Conservation (phyloP, 2,797 vertebrate species). For the Myioborus melanocephalus region DNA sequence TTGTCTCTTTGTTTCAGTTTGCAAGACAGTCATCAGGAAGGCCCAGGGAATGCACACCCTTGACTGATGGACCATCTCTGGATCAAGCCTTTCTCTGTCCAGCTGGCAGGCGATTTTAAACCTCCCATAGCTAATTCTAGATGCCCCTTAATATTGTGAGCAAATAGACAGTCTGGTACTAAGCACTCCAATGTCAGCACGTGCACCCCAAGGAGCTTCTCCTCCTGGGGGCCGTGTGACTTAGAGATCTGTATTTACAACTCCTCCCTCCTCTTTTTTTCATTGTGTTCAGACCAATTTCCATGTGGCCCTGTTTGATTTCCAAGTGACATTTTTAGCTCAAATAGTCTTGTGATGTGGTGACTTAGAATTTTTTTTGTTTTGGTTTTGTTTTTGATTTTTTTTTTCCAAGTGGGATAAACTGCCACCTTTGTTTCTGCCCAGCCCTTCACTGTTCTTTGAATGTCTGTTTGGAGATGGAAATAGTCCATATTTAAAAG, state of each 20-base stretch:
- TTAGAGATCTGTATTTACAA: constrained; percentile 72
- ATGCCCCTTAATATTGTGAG: constrained; percentile 82
- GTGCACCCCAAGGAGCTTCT: constrained; percentile 47
- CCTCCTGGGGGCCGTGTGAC: constrained; percentile 63
- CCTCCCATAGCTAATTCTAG: constrained; percentile 81
- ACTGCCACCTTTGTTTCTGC: constrained; percentile 69
- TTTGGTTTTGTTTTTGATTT: not conserved
- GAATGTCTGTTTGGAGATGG: constrained; percentile 62
- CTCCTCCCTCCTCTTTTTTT: constrained; percentile 66
- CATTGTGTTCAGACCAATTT: constrained; percentile 71
- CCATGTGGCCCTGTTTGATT: constrained; percentile 72
- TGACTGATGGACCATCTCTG: constrained; percentile 75
- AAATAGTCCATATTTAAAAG: constrained; percentile 47
- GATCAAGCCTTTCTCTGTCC: constrained; percentile 79
- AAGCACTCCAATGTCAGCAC: constrained; percentile 67
- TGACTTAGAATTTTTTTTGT: constrained; percentile 65
- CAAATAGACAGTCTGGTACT: constrained; percentile 78
- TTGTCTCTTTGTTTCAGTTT: constrained; percentile 73
- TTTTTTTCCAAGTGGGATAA: constrained; percentile 65
- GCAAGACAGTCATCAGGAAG: constrained; percentile 78
- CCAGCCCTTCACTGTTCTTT: constrained; percentile 58
- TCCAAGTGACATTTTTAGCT: constrained; percentile 78
- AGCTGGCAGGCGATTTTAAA: constrained; percentile 76
- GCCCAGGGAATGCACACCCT: constrained; percentile 77
- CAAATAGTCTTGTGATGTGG: constrained; percentile 78